Conservation (phyloP, 1,140 invertebrate species). For the Drosophila varians region DNA sequence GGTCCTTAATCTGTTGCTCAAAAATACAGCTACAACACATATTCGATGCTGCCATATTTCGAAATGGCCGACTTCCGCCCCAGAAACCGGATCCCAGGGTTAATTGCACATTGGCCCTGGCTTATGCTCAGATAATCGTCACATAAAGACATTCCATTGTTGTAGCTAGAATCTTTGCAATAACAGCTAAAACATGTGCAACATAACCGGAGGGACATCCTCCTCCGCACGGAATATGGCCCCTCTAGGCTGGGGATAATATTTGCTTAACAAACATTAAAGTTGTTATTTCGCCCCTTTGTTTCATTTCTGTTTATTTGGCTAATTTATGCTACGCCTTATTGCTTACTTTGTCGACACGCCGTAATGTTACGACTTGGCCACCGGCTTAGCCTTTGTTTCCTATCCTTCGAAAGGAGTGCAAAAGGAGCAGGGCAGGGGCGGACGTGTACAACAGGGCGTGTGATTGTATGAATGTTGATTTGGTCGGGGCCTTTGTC, state of each 20-base stretch:
- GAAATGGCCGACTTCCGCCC: conserved; percentile 9
- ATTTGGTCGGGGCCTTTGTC: conserved; percentile 38
- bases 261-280: conserved; percentile 79
- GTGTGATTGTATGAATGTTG: conserved; percentile 41
- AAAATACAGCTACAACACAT: conserved; percentile 15
- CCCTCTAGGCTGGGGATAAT: conserved; percentile 20
- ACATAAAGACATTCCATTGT: conserved; percentile 78
- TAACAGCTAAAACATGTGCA: conserved; percentile 24
- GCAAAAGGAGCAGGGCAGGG: neutral
- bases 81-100: conserved; percentile 40
- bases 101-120: conserved; percentile 68
- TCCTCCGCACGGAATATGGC: neutral
- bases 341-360: conserved; percentile 73
- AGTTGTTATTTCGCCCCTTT: conserved; percentile 59
- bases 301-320: conserved; percentile 64
- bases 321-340: conserved; percentile 79
- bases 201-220: conserved; percentile 26
- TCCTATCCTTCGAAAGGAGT: neutral
- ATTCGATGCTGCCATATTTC: conserved; percentile 35
- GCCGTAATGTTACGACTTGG: conserved; percentile 69
- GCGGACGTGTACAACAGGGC: conserved; percentile 30
- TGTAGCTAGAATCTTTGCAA: conserved; percentile 20
- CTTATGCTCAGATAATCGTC: conserved; percentile 75
- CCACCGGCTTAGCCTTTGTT: conserved; percentile 29
- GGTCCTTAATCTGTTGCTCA: conserved; percentile 30